Percentiles rank a stretch among this genome's conserved stretches.
phyloP scores from a whole-genome alignment of 1,140 invertebrate species.

The Thalassaphorura encarpata region DNA sequence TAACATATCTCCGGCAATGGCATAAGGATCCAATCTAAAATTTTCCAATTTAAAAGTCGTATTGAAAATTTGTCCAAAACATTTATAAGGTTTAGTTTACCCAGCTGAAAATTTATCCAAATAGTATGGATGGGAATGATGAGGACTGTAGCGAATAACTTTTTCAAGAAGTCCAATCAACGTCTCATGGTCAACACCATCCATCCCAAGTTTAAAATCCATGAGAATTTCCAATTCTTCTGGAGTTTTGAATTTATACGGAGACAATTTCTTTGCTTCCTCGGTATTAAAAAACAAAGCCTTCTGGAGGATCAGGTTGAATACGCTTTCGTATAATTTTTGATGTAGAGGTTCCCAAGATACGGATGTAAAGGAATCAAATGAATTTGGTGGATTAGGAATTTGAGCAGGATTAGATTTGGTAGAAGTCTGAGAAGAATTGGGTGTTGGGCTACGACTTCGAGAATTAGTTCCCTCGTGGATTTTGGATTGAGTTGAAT shows the following conservation, averaged over 20 bases:
- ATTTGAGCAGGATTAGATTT: background rate
- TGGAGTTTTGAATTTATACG: slow-evolving; percentile 37
- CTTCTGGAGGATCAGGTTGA: slow-evolving; percentile 9
- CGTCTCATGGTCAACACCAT: slow-evolving; percentile 51
- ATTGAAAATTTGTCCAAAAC: background rate
- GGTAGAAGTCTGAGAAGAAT: too few species aligned
- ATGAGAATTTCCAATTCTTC: slow-evolving; percentile 50
- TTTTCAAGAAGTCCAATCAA: slow-evolving; percentile 53
- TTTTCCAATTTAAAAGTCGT: background rate
- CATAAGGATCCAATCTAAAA: slow-evolving; percentile 65
- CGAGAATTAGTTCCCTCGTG: too few species aligned
- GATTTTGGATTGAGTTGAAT: too few species aligned
- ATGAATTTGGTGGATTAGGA: slow-evolving; percentile 5
- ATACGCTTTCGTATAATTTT: background rate
- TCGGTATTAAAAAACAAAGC: slow-evolving; percentile 10
- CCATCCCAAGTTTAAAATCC: slow-evolving; percentile 51
- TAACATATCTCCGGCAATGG: slow-evolving; percentile 69
- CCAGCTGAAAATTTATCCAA: slow-evolving; percentile 69
- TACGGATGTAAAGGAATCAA: background rate
- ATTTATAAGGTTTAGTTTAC: slow-evolving; percentile 20
- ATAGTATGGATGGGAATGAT: slow-evolving; percentile 74
- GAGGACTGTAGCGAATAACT: slow-evolving; percentile 69
- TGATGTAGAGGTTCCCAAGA: background rate
- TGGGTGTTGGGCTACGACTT: too few species aligned
- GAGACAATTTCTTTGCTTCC: slow-evolving; percentile 2